These are phyloP conservation scores for Vultur gryphus DNA, from an alignment of 2,797 vertebrate species.

Conservation along the genomic window DNA sequence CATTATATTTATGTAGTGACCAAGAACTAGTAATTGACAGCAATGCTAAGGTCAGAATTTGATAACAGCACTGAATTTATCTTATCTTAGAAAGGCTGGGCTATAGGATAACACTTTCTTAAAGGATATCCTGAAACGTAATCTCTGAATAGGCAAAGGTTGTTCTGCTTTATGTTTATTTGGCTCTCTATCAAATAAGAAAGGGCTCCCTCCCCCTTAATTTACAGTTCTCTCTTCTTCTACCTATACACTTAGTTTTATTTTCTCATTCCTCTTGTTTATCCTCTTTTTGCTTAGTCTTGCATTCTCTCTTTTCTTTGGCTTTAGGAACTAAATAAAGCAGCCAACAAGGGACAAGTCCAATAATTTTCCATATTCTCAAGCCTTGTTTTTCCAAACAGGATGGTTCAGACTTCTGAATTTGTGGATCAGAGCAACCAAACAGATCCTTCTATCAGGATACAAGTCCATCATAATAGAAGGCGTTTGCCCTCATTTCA, in stretches of 20 bases:
- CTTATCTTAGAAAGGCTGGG: background rate
- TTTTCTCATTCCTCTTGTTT: background rate
- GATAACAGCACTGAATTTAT: background rate
- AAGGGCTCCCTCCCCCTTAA: rapidly evolving
- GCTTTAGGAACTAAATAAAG: background rate
- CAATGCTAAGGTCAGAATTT: background rate
- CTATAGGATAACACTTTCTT: background rate
- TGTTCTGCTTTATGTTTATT: background rate
- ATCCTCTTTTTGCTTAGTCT: background rate
- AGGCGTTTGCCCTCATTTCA: background rate
- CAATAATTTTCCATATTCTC: background rate
- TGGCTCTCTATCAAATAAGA: background rate
- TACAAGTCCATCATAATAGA: background rate
- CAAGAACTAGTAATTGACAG: background rate
- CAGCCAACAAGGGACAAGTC: background rate
- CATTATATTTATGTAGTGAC: background rate
- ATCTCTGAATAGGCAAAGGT: background rate
- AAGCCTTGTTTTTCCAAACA: background rate
- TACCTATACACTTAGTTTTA: background rate
- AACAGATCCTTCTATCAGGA: background rate
- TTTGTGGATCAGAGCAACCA: background rate
- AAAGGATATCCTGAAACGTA: background rate
- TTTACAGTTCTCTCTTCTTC: background rate
- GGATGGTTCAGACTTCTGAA: background rate
- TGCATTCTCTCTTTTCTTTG: background rate